phyloP scores from a whole-genome alignment of 1,140 invertebrate species.

The Scaptomyza montana region DNA sequence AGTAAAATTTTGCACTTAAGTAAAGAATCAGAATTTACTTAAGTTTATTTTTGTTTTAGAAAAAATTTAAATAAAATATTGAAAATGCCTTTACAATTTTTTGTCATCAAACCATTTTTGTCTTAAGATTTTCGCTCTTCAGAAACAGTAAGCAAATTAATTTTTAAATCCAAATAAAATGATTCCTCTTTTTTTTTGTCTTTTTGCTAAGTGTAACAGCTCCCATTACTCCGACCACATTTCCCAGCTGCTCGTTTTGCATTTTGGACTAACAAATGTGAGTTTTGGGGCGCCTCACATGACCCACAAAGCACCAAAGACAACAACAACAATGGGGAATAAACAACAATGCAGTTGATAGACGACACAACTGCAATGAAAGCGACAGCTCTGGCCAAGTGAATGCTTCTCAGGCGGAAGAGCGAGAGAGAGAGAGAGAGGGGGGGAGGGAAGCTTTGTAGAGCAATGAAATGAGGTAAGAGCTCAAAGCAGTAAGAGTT shows the following conservation, averaged over 20 bases:
- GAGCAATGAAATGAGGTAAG: neutral
- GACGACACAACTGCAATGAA: conserved; percentile 57
- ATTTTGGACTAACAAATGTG: conserved; percentile 42
- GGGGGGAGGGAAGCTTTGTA: too few relatives aligned
- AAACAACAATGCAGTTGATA: conserved; percentile 57
- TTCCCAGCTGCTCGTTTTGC: conserved; percentile 40
- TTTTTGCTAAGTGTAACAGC: too few relatives aligned
- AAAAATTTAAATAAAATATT: too few relatives aligned
- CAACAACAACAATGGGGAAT: conserved; percentile 18
- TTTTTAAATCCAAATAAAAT: too few relatives aligned
- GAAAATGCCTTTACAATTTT: too few relatives aligned
- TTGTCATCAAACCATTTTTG: too few relatives aligned
- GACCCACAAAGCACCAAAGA: conserved; percentile 34
- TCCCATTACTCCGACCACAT: conserved; percentile 7
- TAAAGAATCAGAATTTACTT: neutral
- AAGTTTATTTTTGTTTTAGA: neutral
- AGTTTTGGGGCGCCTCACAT: conserved; percentile 31
- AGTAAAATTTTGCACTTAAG: too few relatives aligned
- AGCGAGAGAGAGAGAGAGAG: too few relatives aligned
- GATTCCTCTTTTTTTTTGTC: too few relatives aligned
- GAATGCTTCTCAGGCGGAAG: neutral
- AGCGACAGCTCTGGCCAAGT: conserved; percentile 52
- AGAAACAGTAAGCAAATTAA: too few relatives aligned
- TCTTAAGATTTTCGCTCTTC: too few relatives aligned
- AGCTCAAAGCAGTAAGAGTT: neutral